Base-by-base conservation (phyloP, 2,113 vertebrate genomes). In the Leptodactylus fuscus region DNA sequence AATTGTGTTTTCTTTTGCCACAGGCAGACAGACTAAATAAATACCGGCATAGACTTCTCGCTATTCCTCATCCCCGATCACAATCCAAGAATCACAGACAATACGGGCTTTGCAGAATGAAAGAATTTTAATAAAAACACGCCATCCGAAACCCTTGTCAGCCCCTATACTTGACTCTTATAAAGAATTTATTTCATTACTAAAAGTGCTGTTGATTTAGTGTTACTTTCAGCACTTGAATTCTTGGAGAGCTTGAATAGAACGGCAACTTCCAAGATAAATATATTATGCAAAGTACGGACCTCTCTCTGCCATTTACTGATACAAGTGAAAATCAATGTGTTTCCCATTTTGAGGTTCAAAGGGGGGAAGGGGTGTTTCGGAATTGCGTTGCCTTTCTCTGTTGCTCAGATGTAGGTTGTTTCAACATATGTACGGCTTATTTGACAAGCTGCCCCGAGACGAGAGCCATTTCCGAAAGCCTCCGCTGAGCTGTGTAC, bases 61-160 rank as follows among this genome's bases (percentile, higher is more conserved):
- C 53, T 55, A 91, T 91, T 93, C 91, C 93, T 89, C 90, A 90
- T 87, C 65, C 1, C 32, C 69, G 9, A 62, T 89, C 87, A 90
- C 88, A 69, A 92, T 96, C 95, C 95, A 96, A 96, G 93, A 95
- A 95, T 94, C 88, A 96, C 95, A 96, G 91, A 90, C 92, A 92
- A 76, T 92, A 92, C 90, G 92, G 65, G 94, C 88, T 93, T 91
- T 93, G 92, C 91, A 91, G 89, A 93, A 93, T 89, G 92, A 93
- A 95, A 94, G 94, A 95, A 96, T 96, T 95, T 94, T 92, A 95
- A 96, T 93, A 91, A 96, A 96, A 96, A 96, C 95, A 96, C 95
- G 93, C 89, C 87, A 89, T 88, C 88, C 89, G 65, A 81, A 86
- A 78, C 87, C 90, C 91, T 89, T 87, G 89, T 92, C 91, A 89